Conservation (phyloP, 2,113 vertebrate species). For the Notothenia coriiceps region DNA sequence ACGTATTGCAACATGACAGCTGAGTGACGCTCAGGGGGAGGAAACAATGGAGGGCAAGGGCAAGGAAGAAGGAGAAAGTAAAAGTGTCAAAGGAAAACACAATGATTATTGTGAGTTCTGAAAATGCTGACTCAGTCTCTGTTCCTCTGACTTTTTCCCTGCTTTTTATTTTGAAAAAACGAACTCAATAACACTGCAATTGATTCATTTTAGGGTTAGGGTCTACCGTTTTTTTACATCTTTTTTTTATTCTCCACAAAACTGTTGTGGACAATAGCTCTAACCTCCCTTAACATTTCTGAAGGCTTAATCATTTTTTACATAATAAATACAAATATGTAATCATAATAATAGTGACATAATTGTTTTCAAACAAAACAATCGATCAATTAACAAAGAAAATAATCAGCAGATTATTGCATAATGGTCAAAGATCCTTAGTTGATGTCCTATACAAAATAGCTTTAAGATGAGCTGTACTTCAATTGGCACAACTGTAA, state of each 20-base stretch:
- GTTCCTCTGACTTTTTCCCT: not conserved
- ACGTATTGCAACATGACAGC: slow-evolving; percentile 67
- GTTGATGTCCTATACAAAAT: too few species aligned
- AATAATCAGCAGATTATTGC: too few species aligned
- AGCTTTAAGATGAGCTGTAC: too few species aligned
- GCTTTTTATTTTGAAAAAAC: slow-evolving; percentile 1
- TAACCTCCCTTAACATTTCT: not conserved
- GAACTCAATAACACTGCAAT: slow-evolving; percentile 14
- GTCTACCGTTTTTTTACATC: not conserved
- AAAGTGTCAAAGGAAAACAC: not conserved
- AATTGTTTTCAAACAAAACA: too few species aligned
- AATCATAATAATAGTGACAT: too few species aligned
- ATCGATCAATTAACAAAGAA: too few species aligned
- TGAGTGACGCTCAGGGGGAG: slow-evolving; percentile 26
- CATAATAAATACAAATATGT: too few species aligned
- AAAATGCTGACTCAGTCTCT: not conserved
- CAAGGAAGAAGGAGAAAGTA: not conserved
- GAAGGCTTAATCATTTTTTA: too few species aligned
- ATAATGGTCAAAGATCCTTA: too few species aligned
- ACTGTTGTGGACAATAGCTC: not conserved
- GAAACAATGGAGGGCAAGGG: slow-evolving; percentile 30
- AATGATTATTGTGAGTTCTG: not conserved
- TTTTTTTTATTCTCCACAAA: too few species aligned
- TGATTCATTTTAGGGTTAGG: not conserved
- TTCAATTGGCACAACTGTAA: too few species aligned